A percentile compares a stretch with the other conserved stretches of the same genome.
phyloP scores from a whole-genome alignment of 2,113 vertebrate species.

The Vidua chalybeata region DNA sequence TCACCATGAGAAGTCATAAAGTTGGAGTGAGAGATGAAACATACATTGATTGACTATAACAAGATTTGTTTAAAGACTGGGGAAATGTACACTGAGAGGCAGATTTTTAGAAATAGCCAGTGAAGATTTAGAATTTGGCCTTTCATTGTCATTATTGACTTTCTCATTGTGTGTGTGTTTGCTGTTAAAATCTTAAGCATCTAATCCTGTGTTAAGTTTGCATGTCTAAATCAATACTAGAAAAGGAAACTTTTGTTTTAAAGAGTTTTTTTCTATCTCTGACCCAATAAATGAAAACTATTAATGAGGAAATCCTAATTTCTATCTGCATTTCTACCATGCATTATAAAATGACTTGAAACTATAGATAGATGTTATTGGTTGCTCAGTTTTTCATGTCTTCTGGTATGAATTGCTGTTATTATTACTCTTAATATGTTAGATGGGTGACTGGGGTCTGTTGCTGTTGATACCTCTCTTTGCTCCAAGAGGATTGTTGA shows the following conservation, averaged over 20 bases:
- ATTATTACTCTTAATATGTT: neutral
- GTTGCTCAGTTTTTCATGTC: neutral
- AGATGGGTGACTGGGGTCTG: neutral
- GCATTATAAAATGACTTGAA: neutral
- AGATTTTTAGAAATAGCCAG: neutral
- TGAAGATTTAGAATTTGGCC: neutral
- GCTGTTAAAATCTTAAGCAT: neutral
- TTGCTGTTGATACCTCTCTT: neutral
- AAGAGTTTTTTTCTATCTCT: neutral
- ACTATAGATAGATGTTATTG: neutral
- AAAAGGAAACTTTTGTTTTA: neutral
- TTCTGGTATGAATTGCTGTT: neutral
- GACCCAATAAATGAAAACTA: neutral
- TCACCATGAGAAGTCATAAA: neutral
- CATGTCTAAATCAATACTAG: neutral
- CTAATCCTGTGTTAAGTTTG: constrained; percentile 8
- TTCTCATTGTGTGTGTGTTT: neutral
- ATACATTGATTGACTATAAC: rapidly evolving
- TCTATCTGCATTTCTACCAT: neutral
- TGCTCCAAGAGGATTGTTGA: neutral
- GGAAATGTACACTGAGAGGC: neutral
- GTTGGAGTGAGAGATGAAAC: neutral
- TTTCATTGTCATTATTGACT: neutral
- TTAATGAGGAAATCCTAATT: neutral
- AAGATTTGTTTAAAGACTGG: neutral